These are phyloP conservation scores for Meloidogyne hapla DNA, from an alignment of 1,140 invertebrate genomes.

Conservation along the genomic window DNA sequence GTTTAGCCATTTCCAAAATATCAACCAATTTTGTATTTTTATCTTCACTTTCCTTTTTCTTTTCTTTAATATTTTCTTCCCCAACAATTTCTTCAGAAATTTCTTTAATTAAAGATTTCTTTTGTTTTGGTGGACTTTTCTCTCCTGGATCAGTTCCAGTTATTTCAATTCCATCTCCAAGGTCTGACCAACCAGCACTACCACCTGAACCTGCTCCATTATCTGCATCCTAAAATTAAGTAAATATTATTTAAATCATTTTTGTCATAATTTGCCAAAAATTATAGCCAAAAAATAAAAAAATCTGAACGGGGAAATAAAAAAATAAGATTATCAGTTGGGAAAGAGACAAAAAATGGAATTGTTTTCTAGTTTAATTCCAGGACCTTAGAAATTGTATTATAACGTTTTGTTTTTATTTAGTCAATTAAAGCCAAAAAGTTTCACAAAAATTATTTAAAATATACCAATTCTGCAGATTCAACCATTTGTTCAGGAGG, in stretches of 20 bases:
- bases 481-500: slow-evolving; percentile 4
- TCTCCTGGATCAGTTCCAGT: slow-evolving; percentile 8
- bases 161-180: slow-evolving; percentile 30
- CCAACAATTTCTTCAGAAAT: background rate
- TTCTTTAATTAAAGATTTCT: slow-evolving; percentile 5
- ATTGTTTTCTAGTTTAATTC: background rate
- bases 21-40: slow-evolving; percentile 15
- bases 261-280: too few species aligned
- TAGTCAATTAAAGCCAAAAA: background rate
- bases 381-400: too few species aligned
- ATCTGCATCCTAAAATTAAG: slow-evolving; percentile 30
- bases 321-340: background rate
- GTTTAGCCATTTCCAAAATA: slow-evolving; percentile 37
- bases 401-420: too few species aligned
- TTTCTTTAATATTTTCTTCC: background rate
- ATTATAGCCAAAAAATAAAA: too few species aligned
- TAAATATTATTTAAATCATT: background rate
- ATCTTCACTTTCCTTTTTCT: slow-evolving; percentile 19
- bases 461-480: background rate
- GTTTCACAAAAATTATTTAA: background rate
- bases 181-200: slow-evolving; percentile 40
- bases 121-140: background rate
- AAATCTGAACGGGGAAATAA: too few species aligned
- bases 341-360: background rate
- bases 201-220: slow-evolving; percentile 36